Evolutionary conservation across 2,113 vertebrate species (phyloP), one percentile per base, ranked within the genome.

Genomic region (Macrotus californicus): DNA sequence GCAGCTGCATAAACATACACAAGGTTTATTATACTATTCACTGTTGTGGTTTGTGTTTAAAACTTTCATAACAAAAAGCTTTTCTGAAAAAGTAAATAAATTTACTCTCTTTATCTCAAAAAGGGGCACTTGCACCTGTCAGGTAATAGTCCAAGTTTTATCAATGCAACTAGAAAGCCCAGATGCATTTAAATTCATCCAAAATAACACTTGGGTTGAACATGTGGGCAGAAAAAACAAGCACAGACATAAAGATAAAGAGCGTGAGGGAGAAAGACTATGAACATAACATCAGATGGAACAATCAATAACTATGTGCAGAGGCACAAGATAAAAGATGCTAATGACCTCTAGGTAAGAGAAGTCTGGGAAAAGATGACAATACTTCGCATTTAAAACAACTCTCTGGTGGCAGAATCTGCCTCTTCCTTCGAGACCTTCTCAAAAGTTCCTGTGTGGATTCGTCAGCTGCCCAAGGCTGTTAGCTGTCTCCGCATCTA

Each of bases 101-200:
- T 6, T 36, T n/a, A 87, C 86, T 94, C 3, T 36, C n/a, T 79
- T 91, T 89, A 85, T 85, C 67, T 87, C 24, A 75, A n/a, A 92
- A 91, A 72, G 6, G 43, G 39, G 52, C 11, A 70, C 54, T 26
- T 72, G 1, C 24, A 36, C 13, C 52, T 87, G 22, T 46, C 54
- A 93, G 59, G 26, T 89, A 81, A 81, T 48, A 21, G 70, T 36
- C 50, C 64, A 94, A 84, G 59, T 72, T 87, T 83, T 83, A 39
- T 39, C 75, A 84, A n/a, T 81, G 54, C 48, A 84, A 70, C 41
- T 67, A 36, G 29, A 82, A 84, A 72, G 4, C 24, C 18, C 70
- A 92, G 34, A 77, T 76, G 34, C 50, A 93, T 43, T 89, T 70
- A 93, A 84, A 93, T 76, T 84, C 69, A 61, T n/a, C 41, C 81